These are phyloP conservation scores for Planococcus citri DNA, from an alignment of 1,140 invertebrate species.

Conservation along the genomic window DNA sequence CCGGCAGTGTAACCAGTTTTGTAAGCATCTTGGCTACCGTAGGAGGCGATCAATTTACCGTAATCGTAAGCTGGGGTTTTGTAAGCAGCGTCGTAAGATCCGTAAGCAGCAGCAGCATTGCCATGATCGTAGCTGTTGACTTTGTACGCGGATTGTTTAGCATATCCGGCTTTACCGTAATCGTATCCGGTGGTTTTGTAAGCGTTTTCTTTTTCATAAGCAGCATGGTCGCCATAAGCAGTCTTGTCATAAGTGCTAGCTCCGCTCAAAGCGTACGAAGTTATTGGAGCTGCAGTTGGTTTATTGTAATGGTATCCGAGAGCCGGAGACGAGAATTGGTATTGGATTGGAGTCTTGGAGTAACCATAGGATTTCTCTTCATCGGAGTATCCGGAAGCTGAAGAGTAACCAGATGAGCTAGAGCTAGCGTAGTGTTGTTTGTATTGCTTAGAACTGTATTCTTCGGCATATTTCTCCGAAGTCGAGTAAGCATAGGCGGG, in stretches of 20 bases:
- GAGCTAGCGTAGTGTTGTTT: not conserved
- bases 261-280: not conserved
- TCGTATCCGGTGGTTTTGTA: not conserved
- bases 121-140: not conserved
- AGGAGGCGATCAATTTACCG: not conserved
- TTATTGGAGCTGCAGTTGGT: not conserved
- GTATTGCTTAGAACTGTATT: not conserved
- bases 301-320: not conserved
- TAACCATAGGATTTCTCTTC: conserved; percentile 7
- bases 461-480: conserved; percentile 10
- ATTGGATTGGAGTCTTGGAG: not conserved
- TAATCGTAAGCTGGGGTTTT: not conserved
- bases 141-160: not conserved
- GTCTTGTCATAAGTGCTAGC: not conserved
- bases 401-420: not conserved
- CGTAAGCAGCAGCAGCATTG: not conserved
- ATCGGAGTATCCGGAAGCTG: not conserved
- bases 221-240: not conserved
- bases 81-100: not conserved
- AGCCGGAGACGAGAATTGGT: not conserved
- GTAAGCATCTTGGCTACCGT: not conserved
- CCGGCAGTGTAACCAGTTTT: not conserved
- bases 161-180: not conserved
- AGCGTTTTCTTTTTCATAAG: conserved; percentile 5
- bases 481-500: not conserved